Percentiles rank a stretch among this genome's conserved stretches.
These are phyloP conservation scores for Drymonia ruficornis DNA, from an alignment of 2,888 invertebrate species.

Conservation along the genomic window DNA sequence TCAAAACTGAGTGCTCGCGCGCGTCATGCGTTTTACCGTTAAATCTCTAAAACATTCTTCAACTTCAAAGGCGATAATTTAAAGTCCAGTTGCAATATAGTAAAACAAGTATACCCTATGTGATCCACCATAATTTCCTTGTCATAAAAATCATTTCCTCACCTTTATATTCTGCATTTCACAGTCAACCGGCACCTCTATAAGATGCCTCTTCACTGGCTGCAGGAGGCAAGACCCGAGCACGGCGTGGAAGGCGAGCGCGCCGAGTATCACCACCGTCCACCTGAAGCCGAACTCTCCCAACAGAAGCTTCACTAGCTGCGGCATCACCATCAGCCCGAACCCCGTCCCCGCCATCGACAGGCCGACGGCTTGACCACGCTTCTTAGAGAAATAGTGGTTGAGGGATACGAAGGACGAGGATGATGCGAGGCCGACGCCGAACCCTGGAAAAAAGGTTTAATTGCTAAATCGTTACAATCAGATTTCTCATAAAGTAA, in stretches of 20 bases:
- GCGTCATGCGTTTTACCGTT: too few species aligned
- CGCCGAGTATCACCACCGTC: constrained; percentile 88
- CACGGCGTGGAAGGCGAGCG: constrained; percentile 87
- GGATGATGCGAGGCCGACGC: constrained; percentile 90
- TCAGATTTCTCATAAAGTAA: too few species aligned
- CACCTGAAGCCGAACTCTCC: constrained; percentile 87
- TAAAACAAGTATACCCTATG: too few species aligned
- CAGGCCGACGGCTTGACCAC: constrained; percentile 91
- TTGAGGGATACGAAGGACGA: constrained; percentile 92
- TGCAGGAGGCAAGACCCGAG: constrained; percentile 88
- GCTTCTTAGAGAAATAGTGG: constrained; percentile 90
- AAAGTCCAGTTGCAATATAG: too few species aligned
- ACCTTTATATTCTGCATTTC: constrained; percentile 81
- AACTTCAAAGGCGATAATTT: too few species aligned
- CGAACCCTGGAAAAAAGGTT: constrained; percentile 85
- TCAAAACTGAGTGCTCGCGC: too few species aligned
- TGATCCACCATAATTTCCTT: too few species aligned
- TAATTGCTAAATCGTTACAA: too few species aligned
- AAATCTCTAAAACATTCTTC: too few species aligned
- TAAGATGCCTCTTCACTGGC: constrained; percentile 89
- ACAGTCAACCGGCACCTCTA: constrained; percentile 82
- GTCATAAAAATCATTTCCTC: too few species aligned
- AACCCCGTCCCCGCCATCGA: constrained; percentile 93
- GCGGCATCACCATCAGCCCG: constrained; percentile 92
- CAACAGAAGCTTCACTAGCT: constrained; percentile 87